Evolutionary conservation across 1,140 invertebrate genomes (phyloP).

Genomic region (Zaprionus kolodkinae): DNA sequence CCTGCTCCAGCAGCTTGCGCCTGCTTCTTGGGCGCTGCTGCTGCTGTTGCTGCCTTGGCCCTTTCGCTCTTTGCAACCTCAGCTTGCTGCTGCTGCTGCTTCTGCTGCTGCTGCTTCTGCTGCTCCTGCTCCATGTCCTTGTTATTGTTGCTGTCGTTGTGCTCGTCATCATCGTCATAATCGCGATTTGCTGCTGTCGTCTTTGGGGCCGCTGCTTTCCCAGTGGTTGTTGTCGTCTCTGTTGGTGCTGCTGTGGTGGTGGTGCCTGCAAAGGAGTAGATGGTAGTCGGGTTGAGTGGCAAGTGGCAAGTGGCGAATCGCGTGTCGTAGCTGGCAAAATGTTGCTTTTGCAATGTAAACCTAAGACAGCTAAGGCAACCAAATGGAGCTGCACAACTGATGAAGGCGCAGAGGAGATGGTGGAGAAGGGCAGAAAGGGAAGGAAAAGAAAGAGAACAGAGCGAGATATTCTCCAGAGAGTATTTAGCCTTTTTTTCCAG

Average conservation of each 20-base stretch:
- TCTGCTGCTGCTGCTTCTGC: constrained; percentile 5
- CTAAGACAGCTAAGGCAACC: constrained; percentile 32
- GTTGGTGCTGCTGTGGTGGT: constrained; percentile 36
- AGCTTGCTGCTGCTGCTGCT: constrained; percentile 12
- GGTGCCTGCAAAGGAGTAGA: constrained; percentile 69
- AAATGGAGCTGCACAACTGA: constrained; percentile 8
- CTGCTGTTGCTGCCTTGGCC: constrained; percentile 15
- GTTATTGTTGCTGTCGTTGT: constrained; percentile 42
- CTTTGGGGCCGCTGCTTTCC: constrained; percentile 48
- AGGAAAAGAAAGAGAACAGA: background rate
- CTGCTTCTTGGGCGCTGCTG: constrained; percentile 4
- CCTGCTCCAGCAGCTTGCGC: background rate
- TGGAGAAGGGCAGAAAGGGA: background rate
- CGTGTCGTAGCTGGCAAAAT: constrained; percentile 75
- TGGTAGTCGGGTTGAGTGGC: constrained; percentile 56
- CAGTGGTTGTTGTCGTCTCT: constrained; percentile 24
- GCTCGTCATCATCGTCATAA: constrained; percentile 77
- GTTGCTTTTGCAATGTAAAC: constrained; percentile 78
- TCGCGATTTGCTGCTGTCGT: constrained; percentile 76
- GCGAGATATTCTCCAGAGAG: background rate
- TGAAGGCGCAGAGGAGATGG: constrained; percentile 11
- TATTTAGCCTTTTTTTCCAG: constrained; percentile 3
- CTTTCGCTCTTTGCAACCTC: constrained; percentile 15
- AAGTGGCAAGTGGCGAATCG: constrained; percentile 61
- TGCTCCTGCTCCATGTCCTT: constrained; percentile 30